Conservation (phyloP, 2,888 invertebrate species). For the Meliscaeva auricollis region DNA sequence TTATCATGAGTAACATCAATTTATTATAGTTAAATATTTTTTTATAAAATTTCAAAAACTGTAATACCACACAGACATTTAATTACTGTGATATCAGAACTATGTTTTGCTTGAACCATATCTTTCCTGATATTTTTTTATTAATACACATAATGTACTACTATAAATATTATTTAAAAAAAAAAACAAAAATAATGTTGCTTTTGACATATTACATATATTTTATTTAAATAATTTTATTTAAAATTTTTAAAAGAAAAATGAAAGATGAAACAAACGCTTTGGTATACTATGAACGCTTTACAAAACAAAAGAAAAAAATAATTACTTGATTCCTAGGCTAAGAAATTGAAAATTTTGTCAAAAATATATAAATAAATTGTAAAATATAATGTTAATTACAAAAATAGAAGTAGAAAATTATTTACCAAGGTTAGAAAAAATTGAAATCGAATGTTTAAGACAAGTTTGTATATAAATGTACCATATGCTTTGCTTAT, state of each 20-base stretch:
- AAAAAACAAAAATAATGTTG: no score
- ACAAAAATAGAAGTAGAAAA: constrained; percentile 36
- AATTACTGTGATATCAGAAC: constrained; percentile 38
- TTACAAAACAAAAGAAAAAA: constrained; percentile 80
- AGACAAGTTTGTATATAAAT: neutral
- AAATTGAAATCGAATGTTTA: neutral
- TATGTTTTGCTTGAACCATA: constrained; percentile 37
- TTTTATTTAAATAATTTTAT: constrained; percentile 22
- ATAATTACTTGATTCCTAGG: constrained; percentile 51
- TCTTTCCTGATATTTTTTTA: constrained; percentile 5
- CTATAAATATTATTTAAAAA: neutral
- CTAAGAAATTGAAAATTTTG: constrained; percentile 13
- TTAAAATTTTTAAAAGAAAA: constrained; percentile 46
- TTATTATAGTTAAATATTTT: constrained; percentile 7
- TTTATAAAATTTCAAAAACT: constrained; percentile 26
- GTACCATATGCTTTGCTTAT: no score
- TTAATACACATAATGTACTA: neutral
- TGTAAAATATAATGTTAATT: constrained; percentile 44
- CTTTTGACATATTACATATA: neutral
- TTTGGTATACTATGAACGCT: constrained; percentile 85
- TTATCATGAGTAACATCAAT: neutral
- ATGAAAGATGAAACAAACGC: constrained; percentile 80
- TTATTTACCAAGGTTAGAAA: constrained; percentile 35
- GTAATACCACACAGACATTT: constrained; percentile 21
- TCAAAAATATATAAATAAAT: constrained; percentile 45